A percentile compares a stretch with the other conserved stretches of the same genome.
Conservation (phyloP, 1,140 invertebrate genomes). For the Musca domestica region DNA sequence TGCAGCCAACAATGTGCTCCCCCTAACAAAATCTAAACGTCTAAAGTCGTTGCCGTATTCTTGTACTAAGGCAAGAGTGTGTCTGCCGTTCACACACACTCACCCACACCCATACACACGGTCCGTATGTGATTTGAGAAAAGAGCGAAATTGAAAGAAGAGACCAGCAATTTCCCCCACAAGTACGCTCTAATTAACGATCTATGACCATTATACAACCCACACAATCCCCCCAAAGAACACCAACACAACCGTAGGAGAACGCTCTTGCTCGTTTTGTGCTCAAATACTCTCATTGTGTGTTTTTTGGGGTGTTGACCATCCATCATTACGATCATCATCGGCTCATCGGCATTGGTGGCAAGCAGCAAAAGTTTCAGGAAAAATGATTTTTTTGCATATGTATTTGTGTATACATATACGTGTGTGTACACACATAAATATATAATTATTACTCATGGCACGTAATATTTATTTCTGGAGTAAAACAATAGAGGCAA, state of each 20-base stretch:
- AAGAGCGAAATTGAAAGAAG: not conserved
- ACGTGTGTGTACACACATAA: too few relatives aligned
- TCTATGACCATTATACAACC: slow-evolving; percentile 15
- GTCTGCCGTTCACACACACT: not conserved
- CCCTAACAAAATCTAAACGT: slow-evolving; percentile 13
- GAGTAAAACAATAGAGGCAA: not conserved
- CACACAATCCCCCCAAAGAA: not conserved
- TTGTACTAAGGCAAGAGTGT: slow-evolving; percentile 5
- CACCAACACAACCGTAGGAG: too few relatives aligned
- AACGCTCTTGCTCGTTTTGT: too few relatives aligned
- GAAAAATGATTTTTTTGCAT: slow-evolving; percentile 11
- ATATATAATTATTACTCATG: slow-evolving; percentile 13
- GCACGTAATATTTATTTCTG: slow-evolving; percentile 21
- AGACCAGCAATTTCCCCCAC: not conserved
- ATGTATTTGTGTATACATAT: not conserved
- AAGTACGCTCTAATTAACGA: slow-evolving; percentile 18
- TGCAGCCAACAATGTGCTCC: slow-evolving; percentile 19
- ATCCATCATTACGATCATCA: not conserved
- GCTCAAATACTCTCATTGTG: not conserved
- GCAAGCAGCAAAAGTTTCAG: not conserved
- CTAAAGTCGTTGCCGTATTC: slow-evolving; percentile 20
- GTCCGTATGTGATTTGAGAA: not conserved
- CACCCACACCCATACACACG: not conserved
- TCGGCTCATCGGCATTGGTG: not conserved
- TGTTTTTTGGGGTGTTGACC: slow-evolving; percentile 17